Conservation (phyloP, 2,888 invertebrate species). For the Lapara coniferarum region DNA sequence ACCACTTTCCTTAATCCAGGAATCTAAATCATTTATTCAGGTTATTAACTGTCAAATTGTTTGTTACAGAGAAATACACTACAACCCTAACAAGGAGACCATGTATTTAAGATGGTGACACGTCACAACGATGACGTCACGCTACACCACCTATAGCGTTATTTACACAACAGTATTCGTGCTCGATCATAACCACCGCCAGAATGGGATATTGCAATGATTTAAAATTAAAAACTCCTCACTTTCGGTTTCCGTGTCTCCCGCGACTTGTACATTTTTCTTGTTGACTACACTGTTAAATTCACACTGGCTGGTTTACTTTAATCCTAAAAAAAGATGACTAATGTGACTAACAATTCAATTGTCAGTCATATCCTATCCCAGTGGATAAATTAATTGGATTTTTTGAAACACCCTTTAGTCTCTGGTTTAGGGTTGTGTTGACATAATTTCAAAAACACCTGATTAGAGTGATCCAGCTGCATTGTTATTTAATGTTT, state of each 20-base stretch:
- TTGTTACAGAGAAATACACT: conserved; percentile 80
- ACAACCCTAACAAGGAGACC: conserved; percentile 75
- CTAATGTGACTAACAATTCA: background rate
- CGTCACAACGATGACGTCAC: conserved; percentile 67
- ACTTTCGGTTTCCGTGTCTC: conserved; percentile 37
- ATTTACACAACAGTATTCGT: conserved; percentile 78
- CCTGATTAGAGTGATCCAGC: conserved; percentile 14
- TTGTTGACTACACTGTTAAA: conserved; percentile 35
- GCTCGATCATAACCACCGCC: conserved; percentile 76
- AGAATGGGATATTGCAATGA: conserved; percentile 76
- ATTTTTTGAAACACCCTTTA: too few relatives aligned
- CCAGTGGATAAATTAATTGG: too few relatives aligned
- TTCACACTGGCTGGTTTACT: conserved; percentile 31
- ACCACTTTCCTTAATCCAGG: background rate
- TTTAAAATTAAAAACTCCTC: conserved; percentile 41
- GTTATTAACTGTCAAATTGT: conserved; percentile 23
- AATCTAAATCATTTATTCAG: background rate
- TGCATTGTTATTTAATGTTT: conserved; percentile 24
- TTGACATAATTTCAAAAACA: background rate
- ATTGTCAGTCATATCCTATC: background rate
- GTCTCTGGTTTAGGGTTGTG: background rate
- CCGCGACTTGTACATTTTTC: conserved; percentile 31
- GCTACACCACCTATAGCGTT: conserved; percentile 42
- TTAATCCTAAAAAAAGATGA: background rate
- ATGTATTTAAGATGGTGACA: conserved; percentile 72